These are phyloP conservation scores for Chelon auratus DNA, from an alignment of 2,797 vertebrate genomes.

Conservation along the genomic window DNA sequence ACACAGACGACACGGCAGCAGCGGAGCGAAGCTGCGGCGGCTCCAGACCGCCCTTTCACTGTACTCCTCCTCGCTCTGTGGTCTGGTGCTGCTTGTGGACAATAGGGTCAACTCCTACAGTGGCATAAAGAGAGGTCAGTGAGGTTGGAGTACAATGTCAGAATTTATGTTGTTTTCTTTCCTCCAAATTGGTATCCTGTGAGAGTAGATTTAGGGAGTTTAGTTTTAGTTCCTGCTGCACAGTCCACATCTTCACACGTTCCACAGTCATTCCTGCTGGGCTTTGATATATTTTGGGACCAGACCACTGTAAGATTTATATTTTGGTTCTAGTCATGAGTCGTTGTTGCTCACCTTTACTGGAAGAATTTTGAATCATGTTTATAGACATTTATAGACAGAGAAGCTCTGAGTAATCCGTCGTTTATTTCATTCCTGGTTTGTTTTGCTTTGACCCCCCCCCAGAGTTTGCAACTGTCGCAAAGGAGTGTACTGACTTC, in stretches of 20 bases:
- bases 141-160: fast-evolving
- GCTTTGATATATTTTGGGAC: conserved; percentile 8
- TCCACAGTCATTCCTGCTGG: neutral
- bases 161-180: neutral
- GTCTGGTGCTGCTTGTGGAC: conserved; percentile 94
- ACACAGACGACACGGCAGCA: conserved; percentile 90
- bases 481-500: conserved; percentile 97
- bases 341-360: conserved; percentile 15
- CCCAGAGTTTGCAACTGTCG: conserved; percentile 95
- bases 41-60: conserved; percentile 95
- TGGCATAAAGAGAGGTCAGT: conserved; percentile 94
- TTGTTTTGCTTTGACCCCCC: conserved; percentile 10
- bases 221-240: neutral
- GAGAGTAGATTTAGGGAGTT: neutral
- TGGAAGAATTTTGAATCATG: neutral
- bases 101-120: conserved; percentile 98
- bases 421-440: conserved; percentile 5
- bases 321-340: neutral
- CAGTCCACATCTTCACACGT: neutral
- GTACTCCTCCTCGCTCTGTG: conserved; percentile 95
- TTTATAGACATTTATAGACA: neutral
- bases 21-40: conserved; percentile 92
- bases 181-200: neutral
- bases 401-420: neutral
- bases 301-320: neutral